phyloP scores from a whole-genome alignment of 92 coral and sea anemone species.

The Zoanthus gigantus region DNA sequence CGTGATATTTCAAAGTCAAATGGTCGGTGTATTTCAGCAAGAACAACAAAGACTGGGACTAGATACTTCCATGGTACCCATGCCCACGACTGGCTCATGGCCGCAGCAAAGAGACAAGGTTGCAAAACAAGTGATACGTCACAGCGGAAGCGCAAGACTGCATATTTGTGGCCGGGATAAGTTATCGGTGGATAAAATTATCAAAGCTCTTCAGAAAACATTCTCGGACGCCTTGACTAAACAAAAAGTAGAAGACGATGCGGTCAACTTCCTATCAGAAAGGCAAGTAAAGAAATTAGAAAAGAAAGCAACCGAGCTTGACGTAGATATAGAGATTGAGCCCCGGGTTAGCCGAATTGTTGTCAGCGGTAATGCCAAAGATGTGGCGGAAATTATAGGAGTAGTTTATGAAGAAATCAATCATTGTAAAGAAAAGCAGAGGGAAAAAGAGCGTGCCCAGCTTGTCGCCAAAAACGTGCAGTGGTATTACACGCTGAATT shows the following conservation, averaged over 20 bases:
- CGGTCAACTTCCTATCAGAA: conserved; percentile 53
- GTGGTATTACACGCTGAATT: conserved; percentile 66
- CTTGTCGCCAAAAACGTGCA: conserved; percentile 67
- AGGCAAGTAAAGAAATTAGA: conserved; percentile 47
- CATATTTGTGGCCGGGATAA: conserved; percentile 35
- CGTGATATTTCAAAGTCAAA: conserved; percentile 62
- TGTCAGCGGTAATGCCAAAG: conserved; percentile 76
- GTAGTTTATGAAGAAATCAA: conserved; percentile 71
- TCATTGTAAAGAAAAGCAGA: conserved; percentile 63
- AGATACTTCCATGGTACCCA: background rate
- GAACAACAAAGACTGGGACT: conserved; percentile 47
- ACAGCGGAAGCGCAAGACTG: conserved; percentile 9
- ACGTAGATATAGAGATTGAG: conserved; percentile 71
- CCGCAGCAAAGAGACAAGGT: background rate
- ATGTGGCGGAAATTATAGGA: conserved; percentile 64
- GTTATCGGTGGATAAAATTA: conserved; percentile 14
- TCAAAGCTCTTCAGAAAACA: conserved; percentile 21
- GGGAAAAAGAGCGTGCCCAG: conserved; percentile 64
- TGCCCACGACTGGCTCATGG: background rate
- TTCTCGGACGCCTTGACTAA: conserved; percentile 64
- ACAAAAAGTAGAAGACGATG: conserved; percentile 58
- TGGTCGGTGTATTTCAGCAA: conserved; percentile 65
- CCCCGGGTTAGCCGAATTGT: conserved; percentile 58
- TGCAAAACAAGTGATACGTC: background rate
- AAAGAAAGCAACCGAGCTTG: conserved; percentile 60